Evolutionary conservation across 2,113 vertebrate genomes (phyloP), one percentile per base, ranked within the genome.

Genomic region (Hucho hucho): DNA sequence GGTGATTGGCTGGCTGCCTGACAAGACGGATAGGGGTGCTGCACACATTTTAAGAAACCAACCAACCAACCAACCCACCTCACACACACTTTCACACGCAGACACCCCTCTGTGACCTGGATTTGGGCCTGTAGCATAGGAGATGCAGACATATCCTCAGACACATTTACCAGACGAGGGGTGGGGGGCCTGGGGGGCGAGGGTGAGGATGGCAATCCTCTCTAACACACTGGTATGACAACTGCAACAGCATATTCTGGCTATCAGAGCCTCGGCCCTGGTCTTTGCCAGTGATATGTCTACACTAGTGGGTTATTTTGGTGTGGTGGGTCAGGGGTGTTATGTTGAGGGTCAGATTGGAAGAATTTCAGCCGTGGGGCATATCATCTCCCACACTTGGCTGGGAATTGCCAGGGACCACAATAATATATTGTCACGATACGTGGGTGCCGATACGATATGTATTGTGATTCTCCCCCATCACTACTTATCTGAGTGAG

Each of bases 241-340:
- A 70, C 87, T 71, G 84, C 78, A 80, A 83, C 80, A 76, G 24
- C 12, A 16, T 49, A 65, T 28, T 65, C 16, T 0, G 16, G 59
- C 37, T 80, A 76, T 88, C 81, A 69, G 32, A 16, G 22, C 37
- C 37, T 37, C 37, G 2, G 37, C 7, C 37, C 37, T 70, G 84
- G 73, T 83, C 74, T 68, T 70, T 83, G 84, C 87, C 87, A 83
- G 68, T 16, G 47, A 16, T 49, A 37, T 37, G 37, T 37, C 37
- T 37, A 37, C 37, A 37, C 37, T 9, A 37, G 37, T 49, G 11
- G 47, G 14, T 49, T 49, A 49, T 49, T 49, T 49, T 49, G 14
- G 47, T 16, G 47, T 13, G 47, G 47, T 49, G 47, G 12, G 47
- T 49, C 14, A 16, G 47, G 47, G 47, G 12, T 49, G 14, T 14